These are phyloP conservation scores for Melinaea menophilus DNA, from an alignment of 2,888 invertebrate genomes.

Conservation along the genomic window DNA sequence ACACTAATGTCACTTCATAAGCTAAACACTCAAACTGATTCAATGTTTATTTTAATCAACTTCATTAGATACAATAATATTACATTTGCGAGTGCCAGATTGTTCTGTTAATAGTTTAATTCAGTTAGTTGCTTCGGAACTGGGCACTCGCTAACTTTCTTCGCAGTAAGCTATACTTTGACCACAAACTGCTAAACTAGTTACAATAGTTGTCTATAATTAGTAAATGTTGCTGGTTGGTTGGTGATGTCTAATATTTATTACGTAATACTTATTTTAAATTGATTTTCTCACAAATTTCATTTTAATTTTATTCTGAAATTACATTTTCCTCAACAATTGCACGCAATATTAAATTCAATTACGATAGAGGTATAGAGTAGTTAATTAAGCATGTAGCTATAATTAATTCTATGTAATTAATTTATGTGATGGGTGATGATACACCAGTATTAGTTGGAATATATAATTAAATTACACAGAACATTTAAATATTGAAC, in stretches of 20 bases:
- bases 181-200: conserved; percentile 5
- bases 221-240: not conserved
- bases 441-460: too few relatives aligned
- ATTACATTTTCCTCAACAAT: conserved; percentile 7
- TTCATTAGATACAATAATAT: conserved; percentile 8
- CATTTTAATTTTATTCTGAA: too few relatives aligned
- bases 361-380: conserved; percentile 33
- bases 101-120: conserved; percentile 4
- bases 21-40: not conserved
- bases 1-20: too few relatives aligned
- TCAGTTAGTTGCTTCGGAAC: conserved; percentile 8
- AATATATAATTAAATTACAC: too few relatives aligned
- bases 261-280: too few relatives aligned
- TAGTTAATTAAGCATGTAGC: conserved; percentile 43
- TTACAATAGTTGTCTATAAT: conserved; percentile 6
- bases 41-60: conserved; percentile 13
- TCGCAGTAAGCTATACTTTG: conserved; percentile 4
- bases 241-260: too few relatives aligned
- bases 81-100: conserved; percentile 5
- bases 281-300: too few relatives aligned
- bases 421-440: too few relatives aligned
- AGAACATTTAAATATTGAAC: too few relatives aligned
- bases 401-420: conserved; percentile 2
- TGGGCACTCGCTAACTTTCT: conserved; percentile 11
- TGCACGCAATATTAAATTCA: conserved; percentile 21